phyloP scores from a whole-genome alignment of 2,888 invertebrate genomes.

The Acanthacorydalis orientalis region DNA sequence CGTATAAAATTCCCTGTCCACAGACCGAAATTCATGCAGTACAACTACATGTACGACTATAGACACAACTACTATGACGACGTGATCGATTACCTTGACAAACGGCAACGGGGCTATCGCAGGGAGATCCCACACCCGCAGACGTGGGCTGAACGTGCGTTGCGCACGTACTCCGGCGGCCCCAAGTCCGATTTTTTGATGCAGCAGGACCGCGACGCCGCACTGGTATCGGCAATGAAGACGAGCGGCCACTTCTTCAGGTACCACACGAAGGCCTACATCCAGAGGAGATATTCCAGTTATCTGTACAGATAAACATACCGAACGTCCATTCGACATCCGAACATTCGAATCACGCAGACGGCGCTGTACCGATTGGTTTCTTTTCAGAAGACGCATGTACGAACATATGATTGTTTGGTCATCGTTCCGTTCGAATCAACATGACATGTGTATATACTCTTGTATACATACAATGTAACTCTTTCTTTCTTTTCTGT shows the following conservation, averaged over 20 bases:
- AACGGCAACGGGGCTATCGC: slow-evolving; percentile 44
- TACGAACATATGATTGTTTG: background rate
- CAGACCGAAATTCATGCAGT: slow-evolving; percentile 64
- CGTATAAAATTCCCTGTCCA: too few species aligned
- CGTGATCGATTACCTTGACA: slow-evolving; percentile 66
- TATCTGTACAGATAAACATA: slow-evolving; percentile 2
- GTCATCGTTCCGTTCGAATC: background rate
- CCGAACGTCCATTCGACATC: background rate
- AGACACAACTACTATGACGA: slow-evolving; percentile 76
- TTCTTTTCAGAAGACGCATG: background rate
- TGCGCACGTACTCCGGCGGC: slow-evolving; percentile 45
- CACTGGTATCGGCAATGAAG: slow-evolving; percentile 42
- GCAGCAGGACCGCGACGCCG: slow-evolving; percentile 18
- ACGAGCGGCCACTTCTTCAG: slow-evolving; percentile 51
- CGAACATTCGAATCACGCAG: too few species aligned
- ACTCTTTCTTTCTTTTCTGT: background rate
- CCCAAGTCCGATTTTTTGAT: slow-evolving; percentile 15
- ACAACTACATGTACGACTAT: slow-evolving; percentile 70
- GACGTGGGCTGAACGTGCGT: slow-evolving; percentile 71
- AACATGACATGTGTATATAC: background rate
- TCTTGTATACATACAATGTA: background rate
- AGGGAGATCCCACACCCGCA: slow-evolving; percentile 62
- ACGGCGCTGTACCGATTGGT: background rate
- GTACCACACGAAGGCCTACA: slow-evolving; percentile 57
- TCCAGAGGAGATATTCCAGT: slow-evolving; percentile 52